A percentile compares a stretch with the other conserved stretches of the same genome.
Conservation (phyloP, 2,797 vertebrate genomes). For the Florisuga fusca region DNA sequence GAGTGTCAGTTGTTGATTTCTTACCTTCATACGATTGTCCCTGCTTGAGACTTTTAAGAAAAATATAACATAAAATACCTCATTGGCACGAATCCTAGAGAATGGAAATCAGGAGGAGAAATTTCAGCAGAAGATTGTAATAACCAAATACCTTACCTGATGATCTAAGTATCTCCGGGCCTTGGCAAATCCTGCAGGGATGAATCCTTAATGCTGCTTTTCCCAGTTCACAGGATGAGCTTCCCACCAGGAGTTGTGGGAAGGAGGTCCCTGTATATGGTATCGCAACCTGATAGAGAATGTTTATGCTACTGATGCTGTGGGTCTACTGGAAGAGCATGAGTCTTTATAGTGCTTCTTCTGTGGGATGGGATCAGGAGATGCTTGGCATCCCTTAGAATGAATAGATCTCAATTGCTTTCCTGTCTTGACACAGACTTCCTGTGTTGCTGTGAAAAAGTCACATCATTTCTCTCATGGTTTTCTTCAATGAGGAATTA, state of each 20-base stretch:
- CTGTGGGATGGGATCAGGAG: background rate
- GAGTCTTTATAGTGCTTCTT: background rate
- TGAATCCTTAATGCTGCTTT: background rate
- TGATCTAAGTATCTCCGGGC: background rate
- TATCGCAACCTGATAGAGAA: background rate
- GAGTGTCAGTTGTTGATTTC: background rate
- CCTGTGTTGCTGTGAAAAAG: background rate
- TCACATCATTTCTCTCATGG: background rate
- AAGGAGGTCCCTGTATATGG: constrained; percentile 29
- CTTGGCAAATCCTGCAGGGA: background rate
- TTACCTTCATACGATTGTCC: background rate
- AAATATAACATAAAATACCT: background rate
- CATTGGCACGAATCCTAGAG: background rate
- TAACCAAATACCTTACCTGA: background rate
- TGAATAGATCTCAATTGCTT: background rate
- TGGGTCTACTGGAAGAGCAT: background rate
- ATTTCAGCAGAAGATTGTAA: background rate
- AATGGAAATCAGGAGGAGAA: background rate
- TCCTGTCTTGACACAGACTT: background rate
- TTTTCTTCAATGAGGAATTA: constrained; percentile 43
- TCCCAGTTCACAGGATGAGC: background rate
- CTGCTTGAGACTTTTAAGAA: background rate
- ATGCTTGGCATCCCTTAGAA: background rate
- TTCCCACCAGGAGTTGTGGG: background rate
- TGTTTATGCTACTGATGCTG: background rate